Evolutionary conservation across 2,888 invertebrate species (phyloP).

Genomic region (Ferrisia virgata): DNA sequence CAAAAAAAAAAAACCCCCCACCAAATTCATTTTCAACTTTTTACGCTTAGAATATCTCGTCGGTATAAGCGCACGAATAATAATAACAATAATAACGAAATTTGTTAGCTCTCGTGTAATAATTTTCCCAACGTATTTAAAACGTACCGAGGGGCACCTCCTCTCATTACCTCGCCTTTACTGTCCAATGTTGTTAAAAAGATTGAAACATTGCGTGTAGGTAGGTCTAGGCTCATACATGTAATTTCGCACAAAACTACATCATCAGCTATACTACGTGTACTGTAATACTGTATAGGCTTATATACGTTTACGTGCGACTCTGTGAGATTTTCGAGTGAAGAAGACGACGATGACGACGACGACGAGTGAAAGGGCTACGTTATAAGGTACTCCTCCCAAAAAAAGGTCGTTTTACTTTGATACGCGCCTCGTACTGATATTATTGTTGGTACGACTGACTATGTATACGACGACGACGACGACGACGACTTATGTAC

Average conservation of each 20-base stretch:
- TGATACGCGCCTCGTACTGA: background rate
- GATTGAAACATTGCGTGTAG: background rate
- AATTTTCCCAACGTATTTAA: background rate
- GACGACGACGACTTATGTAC: too few species aligned
- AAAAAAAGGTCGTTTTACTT: constrained; percentile 13
- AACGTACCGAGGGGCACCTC: background rate
- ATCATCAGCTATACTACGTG: background rate
- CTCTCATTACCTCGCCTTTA: background rate
- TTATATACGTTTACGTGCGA: too few species aligned
- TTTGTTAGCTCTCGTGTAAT: background rate
- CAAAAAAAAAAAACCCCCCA: too few species aligned
- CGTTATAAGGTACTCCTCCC: background rate
- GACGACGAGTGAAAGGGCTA: too few species aligned
- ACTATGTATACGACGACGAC: too few species aligned
- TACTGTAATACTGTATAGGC: background rate
- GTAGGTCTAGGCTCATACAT: background rate
- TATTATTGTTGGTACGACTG: too few species aligned
- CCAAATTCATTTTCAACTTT: too few species aligned
- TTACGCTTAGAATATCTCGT: background rate
- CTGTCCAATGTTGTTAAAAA: background rate
- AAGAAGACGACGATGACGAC: background rate
- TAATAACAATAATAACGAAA: constrained; percentile 3
- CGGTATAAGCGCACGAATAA: background rate
- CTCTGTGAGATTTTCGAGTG: background rate
- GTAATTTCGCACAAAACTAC: background rate